Conservation (phyloP, 2,888 invertebrate species). For the Drosophila buzzatii region DNA sequence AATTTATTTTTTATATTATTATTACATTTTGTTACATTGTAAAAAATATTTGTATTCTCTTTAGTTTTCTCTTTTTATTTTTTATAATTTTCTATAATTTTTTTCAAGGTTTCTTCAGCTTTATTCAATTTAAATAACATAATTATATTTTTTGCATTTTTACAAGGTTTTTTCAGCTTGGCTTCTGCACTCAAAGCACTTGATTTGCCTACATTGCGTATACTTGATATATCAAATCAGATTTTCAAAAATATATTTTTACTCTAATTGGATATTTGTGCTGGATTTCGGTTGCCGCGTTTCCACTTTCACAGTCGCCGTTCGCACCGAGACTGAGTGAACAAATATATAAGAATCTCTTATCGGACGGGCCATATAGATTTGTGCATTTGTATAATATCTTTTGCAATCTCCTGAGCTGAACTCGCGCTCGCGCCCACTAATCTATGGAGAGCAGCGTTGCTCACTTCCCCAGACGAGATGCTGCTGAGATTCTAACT, state of each 20-base stretch:
- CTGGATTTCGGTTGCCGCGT: constrained; percentile 29
- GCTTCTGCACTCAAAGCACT: constrained; percentile 15
- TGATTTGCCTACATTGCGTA: constrained; percentile 27
- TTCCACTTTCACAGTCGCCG: constrained; percentile 74
- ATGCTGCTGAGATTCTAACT: constrained; percentile 62
- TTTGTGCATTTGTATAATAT: constrained; percentile 64
- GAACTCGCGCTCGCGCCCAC: constrained; percentile 33
- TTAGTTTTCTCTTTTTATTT: not conserved
- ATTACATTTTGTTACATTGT: constrained; percentile 29
- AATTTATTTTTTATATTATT: not conserved
- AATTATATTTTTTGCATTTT: not conserved
- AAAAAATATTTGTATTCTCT: constrained; percentile 17
- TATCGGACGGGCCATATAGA: constrained; percentile 80
- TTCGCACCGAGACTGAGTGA: constrained; percentile 83
- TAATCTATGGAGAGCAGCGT: constrained; percentile 46
- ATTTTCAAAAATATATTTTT: not conserved
- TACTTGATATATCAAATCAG: not conserved
- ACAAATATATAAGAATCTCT: constrained; percentile 55
- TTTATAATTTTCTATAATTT: not conserved
- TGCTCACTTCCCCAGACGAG: constrained; percentile 39
- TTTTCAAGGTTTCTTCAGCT: constrained; percentile 8
- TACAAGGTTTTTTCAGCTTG: constrained; percentile 25
- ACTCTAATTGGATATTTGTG: not conserved
- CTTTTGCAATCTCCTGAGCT: constrained; percentile 70
- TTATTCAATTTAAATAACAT: not conserved